Base-by-base conservation (phyloP, 1,140 invertebrate genomes). In the Aporrectodea caliginosa region DNA sequence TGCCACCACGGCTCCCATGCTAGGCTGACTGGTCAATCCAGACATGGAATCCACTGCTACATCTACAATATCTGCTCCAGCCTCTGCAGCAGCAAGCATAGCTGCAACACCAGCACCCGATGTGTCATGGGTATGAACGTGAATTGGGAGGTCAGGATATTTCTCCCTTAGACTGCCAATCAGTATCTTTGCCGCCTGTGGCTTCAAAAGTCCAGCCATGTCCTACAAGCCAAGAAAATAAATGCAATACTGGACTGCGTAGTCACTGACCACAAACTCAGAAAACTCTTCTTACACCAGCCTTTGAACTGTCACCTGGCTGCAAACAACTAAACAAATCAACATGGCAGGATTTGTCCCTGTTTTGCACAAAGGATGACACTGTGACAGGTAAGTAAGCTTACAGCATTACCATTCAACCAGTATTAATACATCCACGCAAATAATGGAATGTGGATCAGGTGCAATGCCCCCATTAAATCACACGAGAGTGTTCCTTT, bases 1-100 rank as follows among this genome's bases (percentile, higher is more conserved):
- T 12, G 98, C 97, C 0, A 99, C 96, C 2, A 99, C 82, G 14
- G 97, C 97, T 22, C 98, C 98, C 98, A 99, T 99, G 79, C 94
- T 96, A 2, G 98, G 98, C 88, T 99, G 88, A 73, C 93, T 95
- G 0, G 97, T 99, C 92, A 99, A 93, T 34, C 98, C 98, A 31
- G 95, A 98, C 98, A 99, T 99, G 72, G 96, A 96, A 88, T 99
- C 98, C 0, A 99, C 96, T 29, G 98, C 98, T 22, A 96, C 95
- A 88, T 99, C 98, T 0, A 99, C 96, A 72, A 98, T 93, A 90
- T 99, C 98, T 16, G 97, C 98, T 2, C 97, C 97, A 69, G 96
- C 94, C 85, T 95, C 90, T 0, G 96, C 96, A 85, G 95, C 96
- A 22, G 95, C 94, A 79, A 99, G 88, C 95, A 99, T 98, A 0